phyloP scores from a whole-genome alignment of 2,113 vertebrate genomes.

The Procavia capensis region DNA sequence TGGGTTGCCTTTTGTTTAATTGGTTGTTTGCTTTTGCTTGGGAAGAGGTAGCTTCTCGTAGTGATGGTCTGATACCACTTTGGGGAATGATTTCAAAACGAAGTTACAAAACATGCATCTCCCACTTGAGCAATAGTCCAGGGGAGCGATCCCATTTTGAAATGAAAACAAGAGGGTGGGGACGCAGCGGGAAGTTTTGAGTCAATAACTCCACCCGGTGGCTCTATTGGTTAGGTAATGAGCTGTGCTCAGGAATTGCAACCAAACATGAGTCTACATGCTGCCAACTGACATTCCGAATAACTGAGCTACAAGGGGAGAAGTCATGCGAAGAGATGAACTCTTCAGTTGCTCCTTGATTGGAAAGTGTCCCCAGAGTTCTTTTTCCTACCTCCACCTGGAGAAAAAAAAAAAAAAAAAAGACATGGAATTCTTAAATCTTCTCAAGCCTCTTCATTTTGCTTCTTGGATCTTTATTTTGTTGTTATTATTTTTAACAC shows the following conservation, averaged over 20 bases:
- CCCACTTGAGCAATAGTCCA: constrained; percentile 68
- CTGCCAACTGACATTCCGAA: background rate
- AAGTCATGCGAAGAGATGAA: background rate
- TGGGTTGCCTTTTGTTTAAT: background rate
- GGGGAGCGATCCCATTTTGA: constrained; percentile 39
- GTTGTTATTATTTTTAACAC: background rate
- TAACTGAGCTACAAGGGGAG: background rate
- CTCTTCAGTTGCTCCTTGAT: background rate
- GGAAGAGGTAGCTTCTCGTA: constrained; percentile 35
- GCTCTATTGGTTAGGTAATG: constrained; percentile 83
- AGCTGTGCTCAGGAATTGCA: constrained; percentile 75
- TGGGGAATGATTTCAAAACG: constrained; percentile 53
- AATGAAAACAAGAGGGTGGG: constrained; percentile 77
- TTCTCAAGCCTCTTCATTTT: background rate
- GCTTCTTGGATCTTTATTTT: background rate
- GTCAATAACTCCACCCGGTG: constrained; percentile 68
- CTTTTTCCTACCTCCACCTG: background rate
- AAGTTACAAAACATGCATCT: constrained; percentile 62
- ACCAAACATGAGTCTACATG: constrained; percentile 66
- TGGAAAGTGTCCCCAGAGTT: background rate
- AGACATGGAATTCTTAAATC: background rate
- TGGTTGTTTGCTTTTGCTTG: background rate
- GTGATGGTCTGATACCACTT: constrained; percentile 15
- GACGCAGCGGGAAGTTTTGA: constrained; percentile 72
- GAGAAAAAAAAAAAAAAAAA: no score